phyloP scores from a whole-genome alignment of 2,888 invertebrate genomes.

The Cerastis rubricosa region DNA sequence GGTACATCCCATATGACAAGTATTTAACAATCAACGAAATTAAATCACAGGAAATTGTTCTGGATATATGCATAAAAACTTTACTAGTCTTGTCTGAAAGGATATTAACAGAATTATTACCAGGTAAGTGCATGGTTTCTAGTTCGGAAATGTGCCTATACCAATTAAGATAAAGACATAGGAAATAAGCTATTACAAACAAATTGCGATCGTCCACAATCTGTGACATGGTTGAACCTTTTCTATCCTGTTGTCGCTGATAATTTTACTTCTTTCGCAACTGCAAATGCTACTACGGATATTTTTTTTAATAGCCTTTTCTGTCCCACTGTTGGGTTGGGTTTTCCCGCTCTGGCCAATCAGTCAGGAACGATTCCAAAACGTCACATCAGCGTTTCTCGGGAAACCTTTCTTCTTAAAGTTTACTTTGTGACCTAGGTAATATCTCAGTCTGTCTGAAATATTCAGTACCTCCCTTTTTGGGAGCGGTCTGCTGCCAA shows the following conservation, averaged over 20 bases:
- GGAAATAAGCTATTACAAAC: not conserved
- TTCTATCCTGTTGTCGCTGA: not conserved
- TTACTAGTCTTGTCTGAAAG: not conserved
- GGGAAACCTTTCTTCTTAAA: not conserved
- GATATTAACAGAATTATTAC: not conserved
- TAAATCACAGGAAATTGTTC: not conserved
- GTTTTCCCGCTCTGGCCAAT: too few species aligned
- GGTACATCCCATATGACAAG: not conserved
- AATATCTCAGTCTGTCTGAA: slow-evolving; percentile 35
- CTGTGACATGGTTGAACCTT: not conserved
- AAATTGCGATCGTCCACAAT: not conserved
- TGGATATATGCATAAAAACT: not conserved
- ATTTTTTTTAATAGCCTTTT: too few species aligned
- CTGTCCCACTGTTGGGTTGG: too few species aligned
- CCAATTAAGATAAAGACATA: not conserved
- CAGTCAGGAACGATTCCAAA: too few species aligned
- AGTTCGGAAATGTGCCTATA: not conserved
- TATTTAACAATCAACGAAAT: slow-evolving; percentile 22
- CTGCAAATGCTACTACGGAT: not conserved
- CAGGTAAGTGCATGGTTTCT: not conserved
- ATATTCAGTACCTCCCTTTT: slow-evolving; percentile 58
- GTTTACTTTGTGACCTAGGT: not conserved
- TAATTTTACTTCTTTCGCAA: not conserved
- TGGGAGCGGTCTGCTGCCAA: slow-evolving; percentile 54
- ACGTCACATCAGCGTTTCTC: too few species aligned